Base-by-base conservation (phyloP, 2,888 invertebrate genomes). In the Tridacna crocea region DNA sequence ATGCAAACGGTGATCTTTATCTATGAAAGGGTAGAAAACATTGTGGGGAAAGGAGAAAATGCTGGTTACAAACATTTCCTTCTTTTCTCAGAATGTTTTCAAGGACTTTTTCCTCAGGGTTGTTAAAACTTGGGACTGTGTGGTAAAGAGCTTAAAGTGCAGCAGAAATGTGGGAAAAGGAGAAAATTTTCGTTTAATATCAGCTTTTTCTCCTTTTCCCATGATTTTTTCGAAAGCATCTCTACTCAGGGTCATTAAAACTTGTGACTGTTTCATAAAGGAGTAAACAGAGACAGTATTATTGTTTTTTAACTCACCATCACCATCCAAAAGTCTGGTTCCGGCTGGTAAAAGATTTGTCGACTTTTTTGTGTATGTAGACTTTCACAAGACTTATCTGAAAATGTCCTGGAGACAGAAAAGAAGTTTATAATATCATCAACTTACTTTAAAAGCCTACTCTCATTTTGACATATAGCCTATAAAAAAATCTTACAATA, bases 311-410 rank as follows among this genome's bases (percentile, higher is more conserved):
- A 13, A 24, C 24, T 2, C 10, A 61, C n/a, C 24, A 98, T 96
- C 75, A 98, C 97, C 96, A 98, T 96, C 98, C 98, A 99, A 94
- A 96, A 98, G 88, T 97, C 96, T 89, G 96, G 96, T 94, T 99
- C 99, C 1, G 98, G 97, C 95, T 98, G 97, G 94, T 96, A 97
- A 94, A 98, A 98, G 77, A 98, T 95, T 93, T 98, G 98, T 63
- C 87, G 81, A 58, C 97, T 97, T 93, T 98, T 98, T 92, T 97
- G 97, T 19, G 98, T 98, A 92, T 98, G 98, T 81, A 99, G 95
- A 75, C 97, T 97, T 95, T 97, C 97, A 94, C 98, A 97, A 55
- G 96, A 95, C 88, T 97, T 96, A 86, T 96, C 96, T 58, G 97
- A 97, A 93, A 98, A 98, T 81, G 97, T 97, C 86, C 98, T 98